These are phyloP conservation scores for Lamellibrachia columna DNA, from an alignment of 2,888 invertebrate species.

Conservation along the genomic window DNA sequence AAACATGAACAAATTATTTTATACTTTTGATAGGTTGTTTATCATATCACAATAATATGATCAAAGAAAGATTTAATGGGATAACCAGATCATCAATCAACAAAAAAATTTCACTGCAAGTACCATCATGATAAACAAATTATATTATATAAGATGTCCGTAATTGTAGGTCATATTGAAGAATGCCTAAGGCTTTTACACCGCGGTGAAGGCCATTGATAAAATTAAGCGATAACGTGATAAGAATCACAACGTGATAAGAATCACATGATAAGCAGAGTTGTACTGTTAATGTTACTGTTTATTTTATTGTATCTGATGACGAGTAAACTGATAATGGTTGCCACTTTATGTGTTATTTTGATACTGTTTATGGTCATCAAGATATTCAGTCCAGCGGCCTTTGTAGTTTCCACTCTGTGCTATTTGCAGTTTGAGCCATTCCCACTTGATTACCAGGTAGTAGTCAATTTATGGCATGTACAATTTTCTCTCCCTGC, in stretches of 20 bases:
- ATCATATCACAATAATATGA: too few species aligned
- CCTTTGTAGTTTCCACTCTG: too few species aligned
- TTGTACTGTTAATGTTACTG: background rate
- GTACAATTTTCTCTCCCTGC: too few species aligned
- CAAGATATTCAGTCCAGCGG: too few species aligned
- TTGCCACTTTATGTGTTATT: background rate
- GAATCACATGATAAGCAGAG: background rate
- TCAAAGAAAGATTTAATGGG: too few species aligned
- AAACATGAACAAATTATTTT: too few species aligned
- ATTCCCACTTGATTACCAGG: too few species aligned
- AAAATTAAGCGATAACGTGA: background rate
- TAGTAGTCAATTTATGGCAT: too few species aligned
- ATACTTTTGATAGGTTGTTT: too few species aligned
- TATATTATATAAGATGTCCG: background rate
- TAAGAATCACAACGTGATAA: background rate
- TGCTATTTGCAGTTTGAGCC: too few species aligned
- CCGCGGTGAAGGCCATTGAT: background rate
- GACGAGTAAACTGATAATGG: background rate
- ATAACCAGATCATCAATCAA: too few species aligned
- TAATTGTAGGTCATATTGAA: background rate
- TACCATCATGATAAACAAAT: background rate
- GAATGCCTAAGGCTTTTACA: background rate
- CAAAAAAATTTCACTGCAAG: background rate
- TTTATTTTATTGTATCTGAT: background rate
- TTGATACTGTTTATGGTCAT: background rate